These are phyloP conservation scores for Tenthredo notha DNA, from an alignment of 2,888 invertebrate genomes.

Conservation along the genomic window DNA sequence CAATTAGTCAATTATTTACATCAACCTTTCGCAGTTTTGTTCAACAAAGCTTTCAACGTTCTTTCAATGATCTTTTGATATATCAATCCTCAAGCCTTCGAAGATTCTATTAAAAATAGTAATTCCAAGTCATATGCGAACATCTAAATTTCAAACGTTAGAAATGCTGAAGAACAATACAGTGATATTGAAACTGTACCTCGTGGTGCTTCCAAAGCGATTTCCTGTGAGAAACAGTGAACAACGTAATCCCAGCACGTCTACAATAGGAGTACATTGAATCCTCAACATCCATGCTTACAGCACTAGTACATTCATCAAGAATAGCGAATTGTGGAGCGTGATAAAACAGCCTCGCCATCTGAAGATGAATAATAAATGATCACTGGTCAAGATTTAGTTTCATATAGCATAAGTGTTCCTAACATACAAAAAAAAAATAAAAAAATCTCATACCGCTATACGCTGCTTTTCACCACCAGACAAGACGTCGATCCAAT, in stretches of 20 bases:
- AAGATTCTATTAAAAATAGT: neutral
- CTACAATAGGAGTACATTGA: constrained; percentile 97
- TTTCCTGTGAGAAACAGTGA: constrained; percentile 98
- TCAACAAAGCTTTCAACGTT: neutral
- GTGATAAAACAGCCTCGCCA: constrained; percentile 98
- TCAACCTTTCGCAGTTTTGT: neutral
- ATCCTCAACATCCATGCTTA: constrained; percentile 98
- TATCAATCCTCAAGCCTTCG: neutral
- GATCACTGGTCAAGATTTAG: neutral
- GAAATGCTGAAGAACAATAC: neutral
- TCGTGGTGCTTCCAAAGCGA: constrained; percentile 99
- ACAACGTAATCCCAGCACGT: constrained; percentile 91
- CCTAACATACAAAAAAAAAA: constrained; percentile 34
- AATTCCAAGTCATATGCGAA: neutral
- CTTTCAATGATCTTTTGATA: neutral
- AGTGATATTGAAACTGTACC: constrained; percentile 74
- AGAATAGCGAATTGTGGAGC: constrained; percentile 98
- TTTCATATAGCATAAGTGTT: neutral
- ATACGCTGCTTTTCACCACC: constrained; percentile 99
- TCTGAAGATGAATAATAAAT: constrained; percentile 79
- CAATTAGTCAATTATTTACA: neutral
- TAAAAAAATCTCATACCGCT: constrained; percentile 82
- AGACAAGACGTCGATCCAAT: constrained; percentile 99
- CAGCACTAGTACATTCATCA: constrained; percentile 99
- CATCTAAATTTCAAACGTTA: neutral